phyloP scores from a whole-genome alignment of 2,888 invertebrate genomes.

The Papilio demoleus region DNA sequence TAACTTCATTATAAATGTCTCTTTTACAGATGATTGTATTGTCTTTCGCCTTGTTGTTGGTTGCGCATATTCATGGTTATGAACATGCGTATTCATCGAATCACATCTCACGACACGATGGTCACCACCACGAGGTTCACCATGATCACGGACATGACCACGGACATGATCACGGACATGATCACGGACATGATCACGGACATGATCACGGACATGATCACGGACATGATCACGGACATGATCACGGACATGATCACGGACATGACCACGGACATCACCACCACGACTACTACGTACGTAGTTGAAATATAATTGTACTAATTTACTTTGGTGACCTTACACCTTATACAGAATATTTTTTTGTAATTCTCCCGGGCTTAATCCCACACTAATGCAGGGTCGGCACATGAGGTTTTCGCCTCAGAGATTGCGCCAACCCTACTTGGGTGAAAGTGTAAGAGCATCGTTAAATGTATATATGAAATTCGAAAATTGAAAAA shows the following conservation, averaged over 20 bases:
- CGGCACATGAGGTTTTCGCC: too few relatives aligned
- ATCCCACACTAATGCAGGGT: too few relatives aligned
- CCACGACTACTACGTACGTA: conserved; percentile 71
- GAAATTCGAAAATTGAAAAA: too few relatives aligned
- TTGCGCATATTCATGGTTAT: conserved; percentile 43
- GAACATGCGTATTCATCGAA: conserved; percentile 51
- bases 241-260: conserved; percentile 35
- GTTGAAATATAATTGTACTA: conserved; percentile 21
- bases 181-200: conserved; percentile 46
- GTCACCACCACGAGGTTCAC: conserved; percentile 45
- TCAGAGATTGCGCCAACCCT: too few relatives aligned
- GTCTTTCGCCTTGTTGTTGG: conserved; percentile 17
- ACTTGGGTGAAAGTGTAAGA: too few relatives aligned
- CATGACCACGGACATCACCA: conserved; percentile 46
- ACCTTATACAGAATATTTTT: too few relatives aligned
- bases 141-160: conserved; percentile 41
- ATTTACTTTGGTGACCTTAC: too few relatives aligned
- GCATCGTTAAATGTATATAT: too few relatives aligned
- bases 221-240: conserved; percentile 44
- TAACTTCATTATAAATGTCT: too few relatives aligned
- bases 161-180: conserved; percentile 23
- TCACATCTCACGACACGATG: conserved; percentile 51
- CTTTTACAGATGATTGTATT: conserved; percentile 12
- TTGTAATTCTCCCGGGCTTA: too few relatives aligned
- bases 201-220: conserved; percentile 50